These are phyloP conservation scores for Aratinga solstitialis DNA, from an alignment of 2,797 vertebrate species.

Conservation along the genomic window DNA sequence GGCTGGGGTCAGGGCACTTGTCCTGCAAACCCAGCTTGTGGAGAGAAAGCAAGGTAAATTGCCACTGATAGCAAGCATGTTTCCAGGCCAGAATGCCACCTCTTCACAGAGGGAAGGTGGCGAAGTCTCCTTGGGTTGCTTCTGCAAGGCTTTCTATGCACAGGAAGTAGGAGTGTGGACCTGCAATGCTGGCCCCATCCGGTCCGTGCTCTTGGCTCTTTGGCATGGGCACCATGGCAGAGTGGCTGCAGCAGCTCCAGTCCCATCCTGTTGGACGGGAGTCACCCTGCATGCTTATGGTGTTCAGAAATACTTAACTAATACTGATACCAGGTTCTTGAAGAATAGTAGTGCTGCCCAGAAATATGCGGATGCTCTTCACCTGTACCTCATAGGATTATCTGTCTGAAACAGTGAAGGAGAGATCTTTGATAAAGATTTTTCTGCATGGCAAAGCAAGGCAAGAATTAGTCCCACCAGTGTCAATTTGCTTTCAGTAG, in stretches of 20 bases:
- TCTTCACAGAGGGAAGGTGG: background rate
- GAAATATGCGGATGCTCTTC: background rate
- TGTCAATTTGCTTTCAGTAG: background rate
- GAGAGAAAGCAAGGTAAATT: background rate
- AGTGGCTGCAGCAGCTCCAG: background rate
- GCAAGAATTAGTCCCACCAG: background rate
- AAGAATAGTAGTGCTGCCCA: background rate
- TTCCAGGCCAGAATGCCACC: background rate
- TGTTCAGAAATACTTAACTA: background rate
- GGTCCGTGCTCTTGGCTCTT: background rate
- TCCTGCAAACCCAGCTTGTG: background rate
- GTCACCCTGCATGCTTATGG: background rate
- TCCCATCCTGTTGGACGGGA: background rate
- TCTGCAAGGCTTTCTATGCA: background rate
- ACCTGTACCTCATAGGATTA: background rate
- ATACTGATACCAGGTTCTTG: background rate
- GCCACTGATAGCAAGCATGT: background rate
- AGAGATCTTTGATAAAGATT: background rate
- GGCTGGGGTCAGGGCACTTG: background rate
- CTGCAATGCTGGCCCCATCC: background rate
- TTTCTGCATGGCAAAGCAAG: background rate
- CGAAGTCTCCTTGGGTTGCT: background rate
- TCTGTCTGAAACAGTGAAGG: background rate
- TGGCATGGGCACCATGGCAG: too few species aligned
- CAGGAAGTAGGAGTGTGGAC: background rate